Base-by-base conservation (phyloP, 2,888 invertebrate genomes). In the Camptogramma bilineatum region DNA sequence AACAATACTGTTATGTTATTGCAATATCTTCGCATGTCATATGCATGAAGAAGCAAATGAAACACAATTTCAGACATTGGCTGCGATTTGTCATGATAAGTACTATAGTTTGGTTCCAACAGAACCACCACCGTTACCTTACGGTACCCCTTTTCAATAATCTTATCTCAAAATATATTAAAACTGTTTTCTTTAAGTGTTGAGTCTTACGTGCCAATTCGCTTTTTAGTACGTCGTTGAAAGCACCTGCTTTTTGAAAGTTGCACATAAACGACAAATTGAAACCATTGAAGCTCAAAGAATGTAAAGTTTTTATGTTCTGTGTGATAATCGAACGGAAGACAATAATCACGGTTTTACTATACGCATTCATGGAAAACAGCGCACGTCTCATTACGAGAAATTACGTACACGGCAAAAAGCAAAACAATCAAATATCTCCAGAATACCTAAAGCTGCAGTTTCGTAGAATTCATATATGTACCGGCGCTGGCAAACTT, bases 391-490 rank as follows among this genome's bases (percentile, higher is more conserved):
- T 69, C 65, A 79, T 79, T 75, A 74, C 74, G 73, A 75, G 81
- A 83, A 79, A 78, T 59, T 68, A 57, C 50, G 59, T 68, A 55
- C 66, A 60, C 55, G 31, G 66, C 71, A 82, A 83, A 78, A 83
- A 79, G 70, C 66, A 71, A 74, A 75, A 83, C 82, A 82, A 84
- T 81, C 70, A 57, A 53, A 69, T 67, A 68, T 68, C 64, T 65
- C 70, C 65, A 64, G 54, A 71, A 73, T 56, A 39, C 28, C 28
- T 28, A 48, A 34, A 34, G 18, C 52, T 10, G 17, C 70, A 70
- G 73, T 72, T 42, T 21, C 31, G 16, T 47, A 39, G 47, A 21
- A 60, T 46, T 48, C 21, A 1, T 16, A 48, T 52, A 1, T 16
- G 47, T 52, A 48, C 21, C 3, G 17, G 42, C 42, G 44, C 44